These are phyloP conservation scores for Thymelicus acteon DNA, from an alignment of 2,888 invertebrate genomes.

Conservation along the genomic window DNA sequence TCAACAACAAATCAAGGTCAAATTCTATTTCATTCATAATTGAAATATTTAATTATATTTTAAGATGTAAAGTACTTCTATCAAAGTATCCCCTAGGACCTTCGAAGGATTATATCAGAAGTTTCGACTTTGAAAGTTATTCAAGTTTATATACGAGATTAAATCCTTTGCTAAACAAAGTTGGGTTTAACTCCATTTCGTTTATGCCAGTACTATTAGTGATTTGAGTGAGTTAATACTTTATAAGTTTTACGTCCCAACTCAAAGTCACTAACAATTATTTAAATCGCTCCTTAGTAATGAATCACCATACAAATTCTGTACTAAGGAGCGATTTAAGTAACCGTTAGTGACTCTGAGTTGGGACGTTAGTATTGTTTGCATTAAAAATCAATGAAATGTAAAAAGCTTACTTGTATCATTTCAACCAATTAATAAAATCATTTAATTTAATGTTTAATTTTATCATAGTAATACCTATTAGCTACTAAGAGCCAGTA, in stretches of 20 bases:
- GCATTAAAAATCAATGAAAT: not conserved
- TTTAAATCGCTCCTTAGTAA: no score
- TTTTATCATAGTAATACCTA: no score
- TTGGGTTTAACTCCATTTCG: conserved; percentile 18
- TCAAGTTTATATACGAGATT: conserved; percentile 38
- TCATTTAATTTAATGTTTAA: no score
- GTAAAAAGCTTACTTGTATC: no score
- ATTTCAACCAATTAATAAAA: no score
- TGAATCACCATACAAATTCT: no score
- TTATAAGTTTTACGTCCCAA: not conserved
- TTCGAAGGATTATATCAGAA: not conserved
- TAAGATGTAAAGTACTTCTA: not conserved
- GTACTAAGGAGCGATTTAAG: no score
- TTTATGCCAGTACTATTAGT: conserved; percentile 9
- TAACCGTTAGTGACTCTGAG: no score
- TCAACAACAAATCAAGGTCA: no score
- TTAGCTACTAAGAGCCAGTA: no score
- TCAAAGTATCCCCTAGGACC: conserved; percentile 13
- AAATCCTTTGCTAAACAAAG: conserved; percentile 36
- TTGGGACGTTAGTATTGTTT: not conserved
- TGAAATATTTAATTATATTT: conserved; percentile 1
- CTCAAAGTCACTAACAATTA: no score
- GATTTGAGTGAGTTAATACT: not conserved
- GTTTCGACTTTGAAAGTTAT: conserved; percentile 36
- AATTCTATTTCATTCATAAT: not conserved